Base-by-base conservation (phyloP, 2,113 vertebrate species). In the Hipposideros armiger region DNA sequence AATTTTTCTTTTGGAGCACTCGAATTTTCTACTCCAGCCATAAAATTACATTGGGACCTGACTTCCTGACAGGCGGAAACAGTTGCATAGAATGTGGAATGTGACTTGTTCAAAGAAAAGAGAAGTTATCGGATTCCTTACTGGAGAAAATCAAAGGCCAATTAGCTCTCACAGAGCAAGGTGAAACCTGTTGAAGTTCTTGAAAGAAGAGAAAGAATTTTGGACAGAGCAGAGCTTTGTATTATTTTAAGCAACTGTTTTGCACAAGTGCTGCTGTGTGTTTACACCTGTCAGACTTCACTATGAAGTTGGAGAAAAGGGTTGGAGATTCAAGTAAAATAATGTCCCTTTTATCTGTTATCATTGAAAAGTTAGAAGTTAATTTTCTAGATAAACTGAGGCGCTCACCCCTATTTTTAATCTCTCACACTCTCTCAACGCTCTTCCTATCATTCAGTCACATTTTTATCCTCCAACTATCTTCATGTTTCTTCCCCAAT, bases 11-110 rank as follows among this genome's bases (percentile, higher is more conserved):
- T 85, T 56, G 32, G 54, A 85, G 50, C 36, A 85, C 67, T 84
- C 85, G 95, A 60, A 64, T 92, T 97, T 95, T 56, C 45, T 80
- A 87, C 54, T 94, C 26, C 20, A 87, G 26, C 47, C 74, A 66
- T 91, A 80, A 96, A 90, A 85, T 91, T 89, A 54, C 56, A 70
- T 70, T 86, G 73, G 83, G 45, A 91, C 2, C 62, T 83, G 64
- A 70, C 28, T 87, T 89, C 36, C 45, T 90, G 92, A 93, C 74
- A 91, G 42, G 50, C 91, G n/a, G 64, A 93, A 91, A 82, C 32
- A 94, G 22, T 96, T 97, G 67, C 11, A 52, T 58, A 83, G 64
- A 94, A 90, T 89, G 50, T 90, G 9, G 54, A 93, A 85, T 85
- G 73, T 77, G 72, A 54, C 47, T 72, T 94, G 42, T 93, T 91